phyloP scores from a whole-genome alignment of 2,888 invertebrate genomes.

The Parnassius apollo region DNA sequence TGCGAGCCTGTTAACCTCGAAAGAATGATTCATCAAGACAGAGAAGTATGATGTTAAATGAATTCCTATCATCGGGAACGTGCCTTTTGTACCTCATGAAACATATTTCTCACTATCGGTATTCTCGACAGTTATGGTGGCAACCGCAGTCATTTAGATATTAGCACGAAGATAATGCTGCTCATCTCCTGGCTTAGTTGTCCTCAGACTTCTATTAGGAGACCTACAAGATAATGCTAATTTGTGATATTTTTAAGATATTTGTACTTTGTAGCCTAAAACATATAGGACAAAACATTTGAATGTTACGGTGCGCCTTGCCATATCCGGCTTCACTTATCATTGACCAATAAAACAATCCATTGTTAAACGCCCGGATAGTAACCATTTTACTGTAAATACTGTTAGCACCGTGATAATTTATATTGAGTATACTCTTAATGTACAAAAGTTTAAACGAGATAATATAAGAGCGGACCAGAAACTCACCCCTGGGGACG shows the following conservation, averaged over 20 bases:
- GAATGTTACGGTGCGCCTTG: neutral
- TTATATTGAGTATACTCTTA: too few relatives aligned
- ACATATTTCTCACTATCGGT: neutral
- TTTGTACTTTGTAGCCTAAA: too few relatives aligned
- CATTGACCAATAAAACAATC: conserved; percentile 18
- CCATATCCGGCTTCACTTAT: conserved; percentile 24
- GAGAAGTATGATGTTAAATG: conserved; percentile 8
- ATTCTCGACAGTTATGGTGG: too few relatives aligned
- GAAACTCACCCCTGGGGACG: conserved; percentile 65
- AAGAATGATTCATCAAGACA: conserved; percentile 17
- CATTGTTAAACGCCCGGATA: neutral
- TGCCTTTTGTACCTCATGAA: neutral
- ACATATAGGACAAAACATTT: neutral
- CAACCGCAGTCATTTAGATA: too few relatives aligned
- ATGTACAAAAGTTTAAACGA: neutral
- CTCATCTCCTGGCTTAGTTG: too few relatives aligned
- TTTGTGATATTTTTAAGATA: too few relatives aligned
- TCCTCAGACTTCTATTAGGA: too few relatives aligned
- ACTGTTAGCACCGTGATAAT: too few relatives aligned
- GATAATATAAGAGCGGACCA: conserved; percentile 23
- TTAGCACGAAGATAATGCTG: too few relatives aligned
- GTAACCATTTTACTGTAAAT: neutral
- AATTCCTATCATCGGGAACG: conserved; percentile 13
- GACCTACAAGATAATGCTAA: too few relatives aligned
- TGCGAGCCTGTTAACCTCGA: conserved; percentile 19